Evolutionary conservation across 2,113 vertebrate genomes (phyloP).

Genomic region (Ellobius talpinus): DNA sequence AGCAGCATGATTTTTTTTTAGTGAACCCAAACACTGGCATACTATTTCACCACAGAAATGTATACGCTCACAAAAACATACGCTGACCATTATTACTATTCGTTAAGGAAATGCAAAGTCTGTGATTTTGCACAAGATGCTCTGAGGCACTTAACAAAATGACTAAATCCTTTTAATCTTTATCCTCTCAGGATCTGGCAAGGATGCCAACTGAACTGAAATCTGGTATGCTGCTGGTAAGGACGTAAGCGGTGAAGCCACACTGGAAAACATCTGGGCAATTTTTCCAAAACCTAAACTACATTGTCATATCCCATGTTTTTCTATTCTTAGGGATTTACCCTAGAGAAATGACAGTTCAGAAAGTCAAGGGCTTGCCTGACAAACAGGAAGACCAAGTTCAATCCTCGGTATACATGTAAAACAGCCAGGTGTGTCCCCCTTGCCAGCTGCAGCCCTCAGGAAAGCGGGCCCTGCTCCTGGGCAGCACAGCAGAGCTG

Average conservation of each 20-base stretch:
- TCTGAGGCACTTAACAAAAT: neutral
- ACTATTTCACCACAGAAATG: neutral
- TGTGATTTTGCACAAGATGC: neutral
- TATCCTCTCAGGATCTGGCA: neutral
- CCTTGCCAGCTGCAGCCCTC: neutral
- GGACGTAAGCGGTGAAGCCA: neutral
- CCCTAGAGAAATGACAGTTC: neutral
- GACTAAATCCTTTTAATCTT: neutral
- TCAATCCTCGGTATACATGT: neutral
- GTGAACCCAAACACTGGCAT: slow-evolving; percentile 4
- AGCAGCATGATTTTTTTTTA: neutral
- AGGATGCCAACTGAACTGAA: neutral
- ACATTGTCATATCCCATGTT: neutral
- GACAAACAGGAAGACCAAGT: neutral
- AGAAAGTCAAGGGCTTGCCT: neutral
- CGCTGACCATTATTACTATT: neutral
- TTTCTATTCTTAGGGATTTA: neutral
- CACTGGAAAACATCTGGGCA: neutral
- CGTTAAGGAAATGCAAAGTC: neutral
- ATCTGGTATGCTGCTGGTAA: neutral
- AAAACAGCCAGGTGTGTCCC: neutral
- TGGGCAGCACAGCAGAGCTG: neutral
- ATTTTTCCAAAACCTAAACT: neutral
- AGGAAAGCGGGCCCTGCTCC: neutral
- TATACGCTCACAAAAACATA: neutral